Percentiles rank a stretch among this genome's conserved stretches.
phyloP scores from a whole-genome alignment of 1,140 invertebrate species.

The Monochamus saltuarius region DNA sequence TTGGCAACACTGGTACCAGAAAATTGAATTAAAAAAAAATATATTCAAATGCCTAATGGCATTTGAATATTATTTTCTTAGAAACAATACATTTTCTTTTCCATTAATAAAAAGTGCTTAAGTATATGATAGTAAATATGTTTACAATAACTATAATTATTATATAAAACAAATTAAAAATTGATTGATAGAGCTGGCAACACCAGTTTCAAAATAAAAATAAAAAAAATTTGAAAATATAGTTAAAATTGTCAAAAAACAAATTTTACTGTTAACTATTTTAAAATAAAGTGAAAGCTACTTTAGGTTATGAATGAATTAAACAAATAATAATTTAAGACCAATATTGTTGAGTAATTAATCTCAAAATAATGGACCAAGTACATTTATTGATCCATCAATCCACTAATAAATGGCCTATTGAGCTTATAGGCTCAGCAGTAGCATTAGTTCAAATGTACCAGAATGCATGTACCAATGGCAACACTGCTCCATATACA shows the following conservation, averaged over 20 bases:
- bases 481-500: background rate
- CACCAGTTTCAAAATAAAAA: conserved; percentile 18
- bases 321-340: no score
- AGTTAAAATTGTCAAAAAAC: background rate
- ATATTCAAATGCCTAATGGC: conserved; percentile 13
- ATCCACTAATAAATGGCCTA: background rate
- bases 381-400: background rate
- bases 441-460: no score
- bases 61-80: background rate
- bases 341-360: background rate
- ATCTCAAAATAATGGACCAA: no score
- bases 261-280: no score
- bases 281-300: no score
- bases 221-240: background rate
- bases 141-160: no score
- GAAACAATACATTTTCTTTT: no score
- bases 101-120: no score
- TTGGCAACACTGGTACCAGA: conserved; percentile 26
- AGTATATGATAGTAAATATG: no score
- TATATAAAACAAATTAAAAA: no score
- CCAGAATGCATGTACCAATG: no score
- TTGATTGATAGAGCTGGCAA: conserved; percentile 13
- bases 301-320: no score
- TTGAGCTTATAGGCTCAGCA: background rate
- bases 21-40: background rate